These are phyloP conservation scores for Dryococelus australis DNA, from an alignment of 2,888 invertebrate species.

Conservation along the genomic window DNA sequence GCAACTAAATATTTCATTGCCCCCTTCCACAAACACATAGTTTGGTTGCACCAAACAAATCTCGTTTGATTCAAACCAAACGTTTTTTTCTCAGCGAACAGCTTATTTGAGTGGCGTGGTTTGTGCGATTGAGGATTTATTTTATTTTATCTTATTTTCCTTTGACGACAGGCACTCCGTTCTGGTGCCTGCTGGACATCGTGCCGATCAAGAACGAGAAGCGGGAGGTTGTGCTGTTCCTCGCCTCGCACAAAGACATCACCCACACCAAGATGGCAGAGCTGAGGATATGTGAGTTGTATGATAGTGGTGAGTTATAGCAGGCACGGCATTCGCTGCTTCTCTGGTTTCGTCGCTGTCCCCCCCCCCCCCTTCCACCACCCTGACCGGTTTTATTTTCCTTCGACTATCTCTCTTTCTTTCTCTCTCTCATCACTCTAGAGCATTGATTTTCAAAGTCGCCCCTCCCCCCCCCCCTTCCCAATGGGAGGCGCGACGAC, in stretches of 20 bases:
- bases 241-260: constrained; percentile 97
- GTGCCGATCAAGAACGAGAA: constrained; percentile 99
- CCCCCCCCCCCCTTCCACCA: background rate
- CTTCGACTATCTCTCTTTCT: background rate
- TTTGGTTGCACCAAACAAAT: too few species aligned
- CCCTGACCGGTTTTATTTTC: background rate
- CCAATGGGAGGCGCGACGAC: too few species aligned
- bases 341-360: background rate
- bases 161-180: constrained; percentile 76
- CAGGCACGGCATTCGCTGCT: background rate
- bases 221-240: constrained; percentile 92
- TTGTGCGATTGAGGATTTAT: too few species aligned
- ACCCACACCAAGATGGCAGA: constrained; percentile 90
- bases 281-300: constrained; percentile 80
- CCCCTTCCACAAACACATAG: too few species aligned
- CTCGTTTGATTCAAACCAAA: too few species aligned
- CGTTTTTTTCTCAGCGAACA: too few species aligned
- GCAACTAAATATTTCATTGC: too few species aligned
- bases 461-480: too few species aligned
- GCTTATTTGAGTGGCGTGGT: too few species aligned
- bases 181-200: constrained; percentile 96
- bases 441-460: too few species aligned
- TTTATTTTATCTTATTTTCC: too few species aligned
- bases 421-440: too few species aligned
- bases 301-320: constrained; percentile 81